Base-by-base conservation (phyloP, 2,888 invertebrate species). In the Eubasilissa splendida region DNA sequence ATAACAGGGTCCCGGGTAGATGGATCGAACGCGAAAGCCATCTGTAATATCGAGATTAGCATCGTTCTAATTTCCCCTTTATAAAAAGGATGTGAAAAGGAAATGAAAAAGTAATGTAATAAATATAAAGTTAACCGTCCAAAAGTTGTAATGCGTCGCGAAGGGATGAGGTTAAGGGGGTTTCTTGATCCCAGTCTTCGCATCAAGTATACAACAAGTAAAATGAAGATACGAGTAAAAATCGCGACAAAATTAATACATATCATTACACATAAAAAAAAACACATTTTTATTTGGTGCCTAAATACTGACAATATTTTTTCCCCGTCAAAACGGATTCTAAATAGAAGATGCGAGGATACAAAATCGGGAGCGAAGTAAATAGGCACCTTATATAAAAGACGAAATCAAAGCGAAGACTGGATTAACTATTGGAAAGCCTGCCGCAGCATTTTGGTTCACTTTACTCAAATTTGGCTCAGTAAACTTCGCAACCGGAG, bases 51-150 rank as follows among this genome's bases (percentile, higher is more conserved):
- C 78, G 78, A 80, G 82, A 82, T 82, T 82, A 82, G 80, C 82
- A 82, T 82, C 82, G 76, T 80, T 80, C 78, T 82, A 82, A 82
- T 82, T 80, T 82, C 82, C 82, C 80, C 65, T 82, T 79, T 79
- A 76, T 80, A 78, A 80, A 82, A 80, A 82, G 80, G 77, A 80
- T 80, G 82, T 77, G 80, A 82, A 80, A 76, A 79, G 80, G 79
- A 80, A 82, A 80, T 80, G 82, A 82, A 80, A 80, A 80, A 83
- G 83, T 81, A 83, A 83, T 76, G 80, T 77, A 81, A 83, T 83
- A 83, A 83, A 83, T 83, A 83, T 83, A 77, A 81, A 83, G 83
- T 83, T 83, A 83, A 83, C 83, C 80, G 71, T 76, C 79, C 77
- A 76, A 83, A 82, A 81, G 83, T 79, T 83, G 81, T 80, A 80